Percentiles rank a stretch among this genome's conserved stretches.
Evolutionary conservation across 2,113 vertebrate species (phyloP).

Genomic region (Pollimyrus isidori): DNA sequence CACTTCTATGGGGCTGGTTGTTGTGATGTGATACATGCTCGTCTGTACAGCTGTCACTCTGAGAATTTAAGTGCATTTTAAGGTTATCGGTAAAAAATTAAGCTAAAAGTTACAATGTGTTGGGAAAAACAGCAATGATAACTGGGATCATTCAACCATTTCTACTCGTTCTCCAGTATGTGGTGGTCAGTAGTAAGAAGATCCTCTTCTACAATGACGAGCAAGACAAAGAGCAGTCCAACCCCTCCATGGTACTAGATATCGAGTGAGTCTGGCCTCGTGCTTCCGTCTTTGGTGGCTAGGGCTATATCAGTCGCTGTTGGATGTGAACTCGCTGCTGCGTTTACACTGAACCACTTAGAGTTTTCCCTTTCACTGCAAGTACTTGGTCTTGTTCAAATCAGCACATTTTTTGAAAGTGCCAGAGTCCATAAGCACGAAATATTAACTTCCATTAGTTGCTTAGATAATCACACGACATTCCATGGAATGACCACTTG

Average conservation of each 20-base stretch:
- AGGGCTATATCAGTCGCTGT: background rate
- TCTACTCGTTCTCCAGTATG: constrained; percentile 66
- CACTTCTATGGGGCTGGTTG: background rate
- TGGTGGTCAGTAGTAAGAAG: constrained; percentile 98
- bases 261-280: constrained; percentile 80
- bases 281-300: background rate
- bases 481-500: background rate
- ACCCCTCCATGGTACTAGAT: constrained; percentile 96
- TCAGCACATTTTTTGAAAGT: background rate
- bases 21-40: background rate
- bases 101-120: background rate
- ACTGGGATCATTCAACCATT: background rate
- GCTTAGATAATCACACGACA: background rate
- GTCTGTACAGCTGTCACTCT: background rate
- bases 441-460: background rate
- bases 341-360: background rate
- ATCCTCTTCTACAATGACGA: constrained; percentile 98
- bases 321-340: background rate
- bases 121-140: background rate
- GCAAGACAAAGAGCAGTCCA: constrained; percentile 93
- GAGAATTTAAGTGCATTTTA: background rate
- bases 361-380: background rate
- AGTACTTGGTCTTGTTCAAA: background rate
- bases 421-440: background rate
- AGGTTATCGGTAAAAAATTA: background rate